These are phyloP conservation scores for Celastrina argiolus DNA, from an alignment of 2,888 invertebrate genomes.

Conservation along the genomic window DNA sequence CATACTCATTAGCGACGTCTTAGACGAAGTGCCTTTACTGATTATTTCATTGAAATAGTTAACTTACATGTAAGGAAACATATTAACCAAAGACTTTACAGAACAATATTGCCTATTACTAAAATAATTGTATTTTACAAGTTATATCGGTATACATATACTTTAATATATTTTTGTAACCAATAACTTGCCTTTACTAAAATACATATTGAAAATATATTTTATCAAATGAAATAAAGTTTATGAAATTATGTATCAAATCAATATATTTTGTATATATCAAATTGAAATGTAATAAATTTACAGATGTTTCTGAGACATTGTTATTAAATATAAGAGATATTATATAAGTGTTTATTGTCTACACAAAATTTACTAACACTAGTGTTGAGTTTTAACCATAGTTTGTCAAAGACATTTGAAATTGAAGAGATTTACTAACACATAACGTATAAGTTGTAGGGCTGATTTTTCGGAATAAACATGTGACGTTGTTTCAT, in stretches of 20 bases:
- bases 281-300: no score
- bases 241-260: no score
- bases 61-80: neutral
- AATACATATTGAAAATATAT: no score
- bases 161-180: neutral
- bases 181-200: no score
- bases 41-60: neutral
- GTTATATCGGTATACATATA: neutral
- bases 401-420: neutral
- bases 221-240: no score
- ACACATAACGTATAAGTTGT: neutral
- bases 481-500: no score
- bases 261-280: no score
- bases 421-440: neutral
- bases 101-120: neutral
- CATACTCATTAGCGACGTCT: no score
- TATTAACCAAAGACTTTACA: constrained; percentile 16
- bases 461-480: no score
- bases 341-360: neutral
- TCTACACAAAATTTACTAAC: neutral
- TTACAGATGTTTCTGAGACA: neutral
- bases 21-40: neutral
- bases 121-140: neutral
- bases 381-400: neutral
- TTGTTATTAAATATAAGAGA: neutral